Conservation (phyloP, 1,140 invertebrate species). For the Psilanteris sp. region DNA sequence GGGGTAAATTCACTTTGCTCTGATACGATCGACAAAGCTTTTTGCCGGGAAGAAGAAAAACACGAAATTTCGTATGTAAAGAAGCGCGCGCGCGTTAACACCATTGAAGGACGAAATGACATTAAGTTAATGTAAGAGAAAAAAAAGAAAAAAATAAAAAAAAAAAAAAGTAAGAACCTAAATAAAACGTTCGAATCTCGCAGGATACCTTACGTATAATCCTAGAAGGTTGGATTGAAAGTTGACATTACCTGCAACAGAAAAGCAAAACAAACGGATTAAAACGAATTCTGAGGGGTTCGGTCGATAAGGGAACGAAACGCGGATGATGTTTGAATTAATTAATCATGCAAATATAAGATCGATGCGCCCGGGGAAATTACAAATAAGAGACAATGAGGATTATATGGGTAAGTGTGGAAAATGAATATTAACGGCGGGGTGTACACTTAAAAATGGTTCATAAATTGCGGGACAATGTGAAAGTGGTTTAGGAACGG, state of each 20-base stretch:
- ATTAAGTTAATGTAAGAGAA: neutral
- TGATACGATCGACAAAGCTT: conserved; percentile 38
- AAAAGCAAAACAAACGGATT: no score
- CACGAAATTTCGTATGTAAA: neutral
- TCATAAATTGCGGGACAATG: conserved; percentile 31
- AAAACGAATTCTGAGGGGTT: no score
- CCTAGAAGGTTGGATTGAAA: no score
- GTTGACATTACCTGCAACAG: conserved; percentile 63
- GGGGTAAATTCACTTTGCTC: conserved; percentile 51
- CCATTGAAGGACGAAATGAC: no score
- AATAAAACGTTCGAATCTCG: no score
- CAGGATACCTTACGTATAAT: no score
- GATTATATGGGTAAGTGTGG: conserved; percentile 13
- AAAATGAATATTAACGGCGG: conserved; percentile 39
- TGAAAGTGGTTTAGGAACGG: conserved; percentile 20
- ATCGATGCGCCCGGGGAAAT: conserved; percentile 19
- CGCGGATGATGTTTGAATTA: conserved; percentile 57
- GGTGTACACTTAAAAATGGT: conserved; percentile 30
- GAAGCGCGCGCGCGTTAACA: neutral
- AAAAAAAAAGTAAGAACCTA: neutral
- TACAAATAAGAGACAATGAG: conserved; percentile 28
- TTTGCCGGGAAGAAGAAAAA: conserved; percentile 16
- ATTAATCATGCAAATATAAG: conserved; percentile 55
- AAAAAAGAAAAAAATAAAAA: neutral
- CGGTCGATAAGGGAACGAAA: conserved; percentile 32